phyloP scores from a whole-genome alignment of 2,888 invertebrate genomes.

The Cephus nigrinus region DNA sequence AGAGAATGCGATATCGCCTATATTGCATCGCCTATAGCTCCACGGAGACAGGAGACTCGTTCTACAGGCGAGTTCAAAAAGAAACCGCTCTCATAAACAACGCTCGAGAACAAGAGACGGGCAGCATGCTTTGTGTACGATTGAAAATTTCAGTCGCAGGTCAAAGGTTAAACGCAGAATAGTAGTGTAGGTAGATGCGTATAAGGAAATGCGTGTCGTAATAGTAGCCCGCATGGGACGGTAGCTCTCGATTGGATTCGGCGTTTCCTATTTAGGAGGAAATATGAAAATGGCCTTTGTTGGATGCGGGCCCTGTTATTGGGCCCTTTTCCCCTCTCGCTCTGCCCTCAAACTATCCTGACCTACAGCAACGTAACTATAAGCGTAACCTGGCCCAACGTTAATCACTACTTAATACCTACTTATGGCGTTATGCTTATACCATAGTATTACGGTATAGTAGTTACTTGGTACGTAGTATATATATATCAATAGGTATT shows the following conservation, averaged over 20 bases:
- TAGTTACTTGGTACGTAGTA: not conserved
- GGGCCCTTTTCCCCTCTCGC: not conserved
- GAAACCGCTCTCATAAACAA: not conserved
- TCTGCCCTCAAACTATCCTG: not conserved
- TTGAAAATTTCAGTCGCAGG: not conserved
- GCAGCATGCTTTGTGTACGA: not conserved
- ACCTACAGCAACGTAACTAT: not conserved
- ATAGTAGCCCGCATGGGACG: not conserved
- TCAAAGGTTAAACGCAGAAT: not conserved
- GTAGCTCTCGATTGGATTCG: not conserved
- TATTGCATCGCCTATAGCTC: not conserved
- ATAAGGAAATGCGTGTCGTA: not conserved
- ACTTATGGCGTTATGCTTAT: not conserved
- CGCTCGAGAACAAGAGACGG: not conserved
- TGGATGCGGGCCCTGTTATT: not conserved
- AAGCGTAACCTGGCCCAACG: not conserved
- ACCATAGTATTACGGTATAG: not conserved
- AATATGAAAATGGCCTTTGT: not conserved
- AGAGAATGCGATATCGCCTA: slow-evolving; percentile 5
- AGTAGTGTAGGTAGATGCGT: not conserved
- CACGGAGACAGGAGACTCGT: not conserved
- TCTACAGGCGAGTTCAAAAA: not conserved
- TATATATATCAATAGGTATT: not conserved
- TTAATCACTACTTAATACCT: not conserved
- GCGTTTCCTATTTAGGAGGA: not conserved